Base-by-base conservation (phyloP, 2,113 vertebrate species). In the Pardalotus punctatus region DNA sequence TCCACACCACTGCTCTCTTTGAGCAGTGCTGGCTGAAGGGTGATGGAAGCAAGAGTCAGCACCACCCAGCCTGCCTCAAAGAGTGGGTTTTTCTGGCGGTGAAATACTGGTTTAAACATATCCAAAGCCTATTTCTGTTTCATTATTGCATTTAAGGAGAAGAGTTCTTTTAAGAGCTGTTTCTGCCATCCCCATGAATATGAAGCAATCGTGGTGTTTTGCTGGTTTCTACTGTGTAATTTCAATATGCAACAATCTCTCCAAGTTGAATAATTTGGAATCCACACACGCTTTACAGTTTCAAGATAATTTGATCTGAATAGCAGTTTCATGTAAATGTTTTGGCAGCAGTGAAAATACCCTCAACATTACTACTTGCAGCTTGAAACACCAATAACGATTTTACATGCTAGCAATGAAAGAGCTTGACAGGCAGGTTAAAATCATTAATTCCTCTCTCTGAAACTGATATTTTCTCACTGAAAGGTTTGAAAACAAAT, bases 261-360 rank as follows among this genome's bases (percentile, higher is more conserved):
- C 73, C 72, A 76, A 90, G 84, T 5, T 76, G 73, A 80, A 27
- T 93, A 93, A 96, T 95, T 95, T 95, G 91, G 67, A 96, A 96
- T 88, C 60, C 57, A 72, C 0, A 1, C 86, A 90, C 33, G 70
- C 85, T 92, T 95, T 92, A 84, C 93, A 81, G 65, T 86, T 96
- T 94, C 10, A 6, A 84, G 92, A 82, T 92, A 92, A 95, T 97
- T 93, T 96, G 89, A 91, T 85, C 88, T 95, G 81, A 96, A 86
- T 82, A 91, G 84, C 86, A 95, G 90, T 82, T 95, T 90, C 86
- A 74, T 67, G 88, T 93, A 95, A 95, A 97, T 88, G 76, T 97
- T 97, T 96, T 96, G 93, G 88, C 96, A 97, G 88, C 91, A 94
- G 97, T 40, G 47, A 76, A 95, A 97, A 96, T 76, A 96, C 80